phyloP scores from a whole-genome alignment of 2,797 vertebrate genomes.

The Streptopelia turtur region DNA sequence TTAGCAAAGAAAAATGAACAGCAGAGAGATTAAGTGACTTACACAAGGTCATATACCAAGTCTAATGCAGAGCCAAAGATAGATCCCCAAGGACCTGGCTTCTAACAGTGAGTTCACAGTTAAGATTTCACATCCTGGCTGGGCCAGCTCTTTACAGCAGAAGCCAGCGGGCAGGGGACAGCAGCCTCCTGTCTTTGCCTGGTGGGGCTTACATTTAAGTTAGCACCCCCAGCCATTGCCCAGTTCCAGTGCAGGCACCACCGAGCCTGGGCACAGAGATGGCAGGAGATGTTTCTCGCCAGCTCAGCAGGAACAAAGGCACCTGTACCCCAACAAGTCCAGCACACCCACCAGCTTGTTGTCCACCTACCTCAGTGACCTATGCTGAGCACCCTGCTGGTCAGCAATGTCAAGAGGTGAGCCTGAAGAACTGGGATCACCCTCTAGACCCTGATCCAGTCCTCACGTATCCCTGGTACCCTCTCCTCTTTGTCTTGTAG shows the following conservation, averaged over 20 bases:
- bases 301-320: neutral
- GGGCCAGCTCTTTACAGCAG: neutral
- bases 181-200: neutral
- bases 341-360: neutral
- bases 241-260: neutral
- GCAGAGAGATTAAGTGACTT: neutral
- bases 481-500: neutral
- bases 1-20: neutral
- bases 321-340: neutral
- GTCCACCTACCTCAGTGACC: neutral
- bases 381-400: neutral
- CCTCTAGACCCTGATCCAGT: neutral
- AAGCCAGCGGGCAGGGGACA: neutral
- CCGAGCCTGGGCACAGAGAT: accelerated
- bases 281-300: neutral
- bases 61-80: neutral
- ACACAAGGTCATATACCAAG: neutral
- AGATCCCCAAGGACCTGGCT: neutral
- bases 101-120: neutral
- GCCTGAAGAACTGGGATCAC: neutral
- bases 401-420: neutral
- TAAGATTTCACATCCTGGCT: neutral
- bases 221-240: neutral
- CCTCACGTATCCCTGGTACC: neutral
- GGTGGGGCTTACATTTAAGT: accelerated